Evolutionary conservation across 1,140 invertebrate genomes (phyloP), one percentile per base, ranked within the genome.

Genomic region (Drosophila murphyi): DNA sequence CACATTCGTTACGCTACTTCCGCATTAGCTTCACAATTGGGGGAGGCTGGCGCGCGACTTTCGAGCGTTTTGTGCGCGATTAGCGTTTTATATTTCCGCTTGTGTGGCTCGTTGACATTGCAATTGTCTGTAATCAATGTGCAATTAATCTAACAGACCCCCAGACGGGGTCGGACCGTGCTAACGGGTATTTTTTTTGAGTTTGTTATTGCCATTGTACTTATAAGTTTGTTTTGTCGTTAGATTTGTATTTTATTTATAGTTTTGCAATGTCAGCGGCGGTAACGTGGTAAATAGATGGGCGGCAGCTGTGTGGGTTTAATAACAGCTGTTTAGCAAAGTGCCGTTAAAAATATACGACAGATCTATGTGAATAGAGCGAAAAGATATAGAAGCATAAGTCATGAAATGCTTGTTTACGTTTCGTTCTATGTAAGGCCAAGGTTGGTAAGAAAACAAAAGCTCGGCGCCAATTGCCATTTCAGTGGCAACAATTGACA

Each of bases 81-180:
- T 65, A 54, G 55, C 57, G 77, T 47, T 74, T 76, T 86, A 62
- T 52, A 77, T 80, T 80, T 88, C 83, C 82, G 82, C 77, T 85
- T 78, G 52, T 12, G 51, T 39, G 52, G 63, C 72, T 70, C 61
- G 70, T 78, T 78, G 65, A 55, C 83, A 88, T 80, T 88, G 83
- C 67, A 82, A 72, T 87, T 80, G 83, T 71, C 72, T 74, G 67
- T 88, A 87, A 87, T 87, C 83, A 83, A 74, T 69, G 62, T 88
- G 83, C 83, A 88, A 87, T 87, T 87, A 87, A 88, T 88, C 83
- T 88, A 77, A 73, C 79, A 70, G 82, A 67, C 72, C 67, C 82
- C 48, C 75, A 86, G 82, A 81, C 82, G 72, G 63, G 72, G 63
- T 61, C 55, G 67, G 72, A 56, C 51, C 57, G 45, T n/a, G 29